Evolutionary conservation across 2,113 vertebrate genomes (phyloP), one percentile per base, ranked within the genome.

Genomic region (Catharus fuscescens): DNA sequence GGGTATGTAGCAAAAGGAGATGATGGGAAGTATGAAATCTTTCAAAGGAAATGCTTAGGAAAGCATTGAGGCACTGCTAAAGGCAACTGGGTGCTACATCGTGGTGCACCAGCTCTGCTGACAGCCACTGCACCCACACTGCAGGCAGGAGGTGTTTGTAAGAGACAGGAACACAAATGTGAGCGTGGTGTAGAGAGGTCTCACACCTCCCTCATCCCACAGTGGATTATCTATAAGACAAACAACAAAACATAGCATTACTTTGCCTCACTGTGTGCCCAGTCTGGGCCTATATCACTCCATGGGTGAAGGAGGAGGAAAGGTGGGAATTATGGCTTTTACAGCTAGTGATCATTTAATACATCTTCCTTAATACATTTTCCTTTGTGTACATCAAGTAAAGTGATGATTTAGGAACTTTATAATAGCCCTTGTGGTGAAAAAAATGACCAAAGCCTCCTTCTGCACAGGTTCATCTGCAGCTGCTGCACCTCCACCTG

Each of bases 21-120:
- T 44, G 80, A 56, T 88, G 61, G 47, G 44, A 79, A 91, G 45
- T 56, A 80, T 77, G 90, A 86, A 86, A 92, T 53, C 77, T 73
- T 89, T 67, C 0, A 1, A 48, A 65, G 5, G 84, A 91, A 86
- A 57, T 81, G 44, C 92, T 84, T 86, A 79, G 44, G 56, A 67
- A 95, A 84, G 61, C 64, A 72, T 34, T 83, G 88, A 91, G 69
- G 52, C 31, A 29, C 29, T 47, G 48, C n/a, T 87, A n/a, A 71
- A 87, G 57, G 70, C 52, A 64, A 17, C 44, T 31, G 80, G 71
- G 48, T 48, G 61, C 42, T 84, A 6, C 0, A 1, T 38, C 20
- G 56, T 34, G 24, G 45, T 28, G 52, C 32, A 57, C 15, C 53
- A 62, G 52, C 62, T 67, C 83, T 71, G 23, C 28, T 72, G 61